Evolutionary conservation across 2,113 vertebrate species (phyloP).

Genomic region (Oenanthe oenanthe): DNA sequence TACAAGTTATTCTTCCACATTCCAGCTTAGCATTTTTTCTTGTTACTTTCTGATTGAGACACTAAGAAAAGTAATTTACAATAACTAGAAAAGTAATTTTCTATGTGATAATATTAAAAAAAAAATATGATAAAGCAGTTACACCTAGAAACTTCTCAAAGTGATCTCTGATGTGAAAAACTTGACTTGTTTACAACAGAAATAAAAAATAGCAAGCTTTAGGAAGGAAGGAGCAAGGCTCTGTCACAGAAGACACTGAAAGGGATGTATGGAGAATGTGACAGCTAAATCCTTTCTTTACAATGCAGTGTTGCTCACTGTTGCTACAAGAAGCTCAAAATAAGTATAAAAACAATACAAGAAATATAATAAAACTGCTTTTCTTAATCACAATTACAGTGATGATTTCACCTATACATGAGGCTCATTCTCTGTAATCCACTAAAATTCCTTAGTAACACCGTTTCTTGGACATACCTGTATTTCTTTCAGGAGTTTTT

Average conservation of each 20-base stretch:
- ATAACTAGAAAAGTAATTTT: not conserved
- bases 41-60: not conserved
- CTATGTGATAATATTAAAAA: not conserved
- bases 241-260: not conserved
- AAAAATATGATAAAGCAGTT: not conserved
- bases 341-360: not conserved
- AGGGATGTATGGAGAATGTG: not conserved
- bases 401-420: not conserved
- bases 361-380: not conserved
- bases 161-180: not conserved
- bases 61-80: not conserved
- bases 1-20: not conserved
- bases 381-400: not conserved
- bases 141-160: not conserved
- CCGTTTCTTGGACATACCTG: not conserved
- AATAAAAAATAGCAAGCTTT: not conserved
- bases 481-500: not conserved
- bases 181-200: not conserved
- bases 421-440: not conserved
- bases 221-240: not conserved
- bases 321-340: not conserved
- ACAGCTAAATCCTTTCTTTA: not conserved
- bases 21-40: not conserved
- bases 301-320: not conserved
- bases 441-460: not conserved